Evolutionary conservation across 2,797 vertebrate genomes (phyloP).

Genomic region (Sebastes melanostomus): DNA sequence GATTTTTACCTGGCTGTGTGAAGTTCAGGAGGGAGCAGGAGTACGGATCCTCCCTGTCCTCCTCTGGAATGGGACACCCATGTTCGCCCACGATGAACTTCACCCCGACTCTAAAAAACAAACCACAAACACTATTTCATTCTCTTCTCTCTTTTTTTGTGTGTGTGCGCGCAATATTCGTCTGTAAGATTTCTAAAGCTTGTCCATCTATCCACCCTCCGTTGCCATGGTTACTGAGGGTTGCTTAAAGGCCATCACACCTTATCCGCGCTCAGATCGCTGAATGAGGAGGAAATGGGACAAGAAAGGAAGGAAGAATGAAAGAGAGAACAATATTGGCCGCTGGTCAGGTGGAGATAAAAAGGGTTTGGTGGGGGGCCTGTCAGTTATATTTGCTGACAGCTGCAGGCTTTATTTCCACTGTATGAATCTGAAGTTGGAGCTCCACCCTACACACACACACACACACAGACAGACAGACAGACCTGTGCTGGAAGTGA

Average conservation of each 20-base stretch:
- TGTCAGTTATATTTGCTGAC: slow-evolving; percentile 20
- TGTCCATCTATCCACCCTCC: slow-evolving; percentile 56
- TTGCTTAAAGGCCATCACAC: slow-evolving; percentile 74
- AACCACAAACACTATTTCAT: slow-evolving; percentile 18
- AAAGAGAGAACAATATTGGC: slow-evolving; percentile 53
- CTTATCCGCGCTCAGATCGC: slow-evolving; percentile 64
- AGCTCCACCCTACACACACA: background rate
- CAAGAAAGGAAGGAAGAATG: slow-evolving; percentile 30
- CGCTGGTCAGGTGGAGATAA: slow-evolving; percentile 58
- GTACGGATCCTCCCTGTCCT: slow-evolving; percentile 94
- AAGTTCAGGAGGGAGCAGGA: slow-evolving; percentile 94
- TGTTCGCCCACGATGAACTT: slow-evolving; percentile 93
- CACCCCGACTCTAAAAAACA: slow-evolving; percentile 88
- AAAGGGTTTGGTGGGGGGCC: slow-evolving; percentile 34
- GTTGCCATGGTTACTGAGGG: slow-evolving; percentile 75
- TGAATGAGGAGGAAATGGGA: slow-evolving; percentile 61
- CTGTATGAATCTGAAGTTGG: slow-evolving; percentile 37
- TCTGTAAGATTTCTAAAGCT: slow-evolving; percentile 56
- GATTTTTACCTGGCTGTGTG: slow-evolving; percentile 85
- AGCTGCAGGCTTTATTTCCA: slow-evolving; percentile 47
- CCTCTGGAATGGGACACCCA: slow-evolving; percentile 91
- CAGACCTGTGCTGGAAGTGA: slow-evolving; percentile 87
- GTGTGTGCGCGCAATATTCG: slow-evolving; percentile 19
- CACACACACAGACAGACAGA: too few relatives aligned
- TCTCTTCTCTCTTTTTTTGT: background rate